Base-by-base conservation (phyloP, 2,888 invertebrate genomes). In the Timandra comae region DNA sequence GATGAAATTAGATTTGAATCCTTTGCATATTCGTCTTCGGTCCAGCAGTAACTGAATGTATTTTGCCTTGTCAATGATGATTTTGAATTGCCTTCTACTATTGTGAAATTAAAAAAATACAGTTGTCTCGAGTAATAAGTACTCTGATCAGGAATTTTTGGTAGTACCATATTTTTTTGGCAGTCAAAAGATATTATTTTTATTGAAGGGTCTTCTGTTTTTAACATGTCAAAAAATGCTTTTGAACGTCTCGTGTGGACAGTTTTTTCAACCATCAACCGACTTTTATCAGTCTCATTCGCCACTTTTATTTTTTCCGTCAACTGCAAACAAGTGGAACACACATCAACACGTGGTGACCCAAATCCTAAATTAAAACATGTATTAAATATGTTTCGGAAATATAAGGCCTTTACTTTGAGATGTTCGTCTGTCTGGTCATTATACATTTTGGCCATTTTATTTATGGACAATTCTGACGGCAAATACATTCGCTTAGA, bases 81-180 rank as follows among this genome's bases (percentile, higher is more conserved):
- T 33, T 51, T 46, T 23, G 63, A 64, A 29, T 33, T 30, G 16
- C 63, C 60, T 32, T 47, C 30, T 34, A 62, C 58, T 7, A 65
- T 41, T n/a, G 63, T 59, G 32, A 65, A 61, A 41, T 69, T 70
- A 34, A 62, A 66, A 6, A 46, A 21, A 38, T 36, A 33, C n/a
- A 41, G 7, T 61, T 68, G 66, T 9, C 59, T 41, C 13, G 49
- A 43, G 44, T 60, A 69, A 33, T 69, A 68, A 3, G 57, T 47
- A 8, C 55, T 29, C 41, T 66, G 62, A 34, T 66, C 66, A 2
- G 63, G 59, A 11, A 64, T 38, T 30, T 56, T 43, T 7, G 45
- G 46, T 35, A 47, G 24, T 10, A 36, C 35, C 24, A 29, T 32
- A 30, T 44, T 44, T 43, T 49, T 46, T 38, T 49, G 35, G 25